A percentile compares a stretch with the other conserved stretches of the same genome.
Conservation (phyloP, 2,113 vertebrate genomes). For the Catagonus wagneri region DNA sequence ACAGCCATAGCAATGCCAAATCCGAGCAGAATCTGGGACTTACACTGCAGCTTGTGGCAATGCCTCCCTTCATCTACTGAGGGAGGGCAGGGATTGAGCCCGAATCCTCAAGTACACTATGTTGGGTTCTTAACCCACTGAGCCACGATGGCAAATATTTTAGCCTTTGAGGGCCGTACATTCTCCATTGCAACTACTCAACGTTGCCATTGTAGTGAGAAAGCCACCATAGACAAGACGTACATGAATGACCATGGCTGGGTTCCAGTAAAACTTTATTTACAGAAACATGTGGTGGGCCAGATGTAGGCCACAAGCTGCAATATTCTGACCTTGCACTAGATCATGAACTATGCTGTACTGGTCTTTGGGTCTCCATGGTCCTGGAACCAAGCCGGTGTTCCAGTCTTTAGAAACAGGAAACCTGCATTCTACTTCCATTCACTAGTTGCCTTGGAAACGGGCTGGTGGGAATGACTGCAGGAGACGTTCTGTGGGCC, state of each 20-base stretch:
- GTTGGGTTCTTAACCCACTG: too few relatives aligned
- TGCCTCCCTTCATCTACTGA: too few relatives aligned
- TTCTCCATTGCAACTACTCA: not conserved
- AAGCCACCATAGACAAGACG: not conserved
- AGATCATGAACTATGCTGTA: not conserved
- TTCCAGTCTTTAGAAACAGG: not conserved
- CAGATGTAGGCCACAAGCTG: not conserved
- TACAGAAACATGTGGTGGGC: not conserved
- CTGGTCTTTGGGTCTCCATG: not conserved
- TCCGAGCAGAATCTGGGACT: too few relatives aligned
- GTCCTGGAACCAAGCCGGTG: not conserved
- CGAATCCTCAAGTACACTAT: too few relatives aligned
- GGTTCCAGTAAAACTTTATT: not conserved
- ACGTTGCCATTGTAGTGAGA: accelerated
- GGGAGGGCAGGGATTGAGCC: too few relatives aligned
- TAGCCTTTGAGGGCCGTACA: not conserved
- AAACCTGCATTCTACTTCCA: not conserved
- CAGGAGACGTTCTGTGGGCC: too few relatives aligned
- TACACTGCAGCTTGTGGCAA: too few relatives aligned
- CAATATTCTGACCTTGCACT: not conserved
- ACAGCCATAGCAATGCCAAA: too few relatives aligned
- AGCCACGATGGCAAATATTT: not conserved
- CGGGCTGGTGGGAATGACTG: not conserved
- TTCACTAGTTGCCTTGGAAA: not conserved
- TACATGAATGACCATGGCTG: not conserved